Percentiles rank a stretch among this genome's conserved stretches.
These are phyloP conservation scores for Chaitophorus viminalis DNA, from an alignment of 2,888 invertebrate genomes.

Conservation along the genomic window DNA sequence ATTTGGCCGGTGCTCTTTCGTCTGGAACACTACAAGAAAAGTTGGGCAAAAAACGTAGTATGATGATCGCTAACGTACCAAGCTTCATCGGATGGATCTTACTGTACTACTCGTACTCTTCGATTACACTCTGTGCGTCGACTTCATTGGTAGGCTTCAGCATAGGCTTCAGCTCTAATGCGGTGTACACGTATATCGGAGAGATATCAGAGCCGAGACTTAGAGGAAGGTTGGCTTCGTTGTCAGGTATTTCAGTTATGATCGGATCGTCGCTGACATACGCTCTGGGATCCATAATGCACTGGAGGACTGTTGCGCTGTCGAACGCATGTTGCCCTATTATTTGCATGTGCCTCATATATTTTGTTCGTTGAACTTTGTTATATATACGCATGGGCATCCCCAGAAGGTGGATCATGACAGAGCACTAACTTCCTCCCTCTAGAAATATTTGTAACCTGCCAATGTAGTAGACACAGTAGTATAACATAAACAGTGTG, in stretches of 20 bases:
- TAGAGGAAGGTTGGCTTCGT: slow-evolving; percentile 71
- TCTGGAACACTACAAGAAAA: slow-evolving; percentile 72
- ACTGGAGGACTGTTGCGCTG: slow-evolving; percentile 78
- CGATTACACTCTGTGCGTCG: slow-evolving; percentile 70
- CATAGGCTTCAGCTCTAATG: slow-evolving; percentile 73
- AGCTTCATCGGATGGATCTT: slow-evolving; percentile 72
- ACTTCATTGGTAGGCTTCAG: slow-evolving; percentile 72
- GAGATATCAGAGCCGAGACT: slow-evolving; percentile 72
- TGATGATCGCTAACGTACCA: slow-evolving; percentile 73
- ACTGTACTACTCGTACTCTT: slow-evolving; percentile 70
- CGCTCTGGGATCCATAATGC: slow-evolving; percentile 74
- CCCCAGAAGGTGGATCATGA: too few relatives aligned
- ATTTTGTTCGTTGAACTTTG: slow-evolving; percentile 67
- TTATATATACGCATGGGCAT: too few relatives aligned
- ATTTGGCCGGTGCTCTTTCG: slow-evolving; percentile 72
- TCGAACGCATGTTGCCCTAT: slow-evolving; percentile 70
- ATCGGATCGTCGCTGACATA: slow-evolving; percentile 77
- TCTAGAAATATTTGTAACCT: too few relatives aligned
- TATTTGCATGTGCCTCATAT: slow-evolving; percentile 71
- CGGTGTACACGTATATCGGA: slow-evolving; percentile 72
- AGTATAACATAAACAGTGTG: too few relatives aligned
- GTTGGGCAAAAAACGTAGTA: slow-evolving; percentile 71
- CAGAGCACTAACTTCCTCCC: too few relatives aligned
- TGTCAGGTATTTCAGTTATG: slow-evolving; percentile 70
- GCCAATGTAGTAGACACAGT: too few relatives aligned